Evolutionary conservation across 2,888 invertebrate genomes (phyloP).

Genomic region (Trichopoda pennipes): DNA sequence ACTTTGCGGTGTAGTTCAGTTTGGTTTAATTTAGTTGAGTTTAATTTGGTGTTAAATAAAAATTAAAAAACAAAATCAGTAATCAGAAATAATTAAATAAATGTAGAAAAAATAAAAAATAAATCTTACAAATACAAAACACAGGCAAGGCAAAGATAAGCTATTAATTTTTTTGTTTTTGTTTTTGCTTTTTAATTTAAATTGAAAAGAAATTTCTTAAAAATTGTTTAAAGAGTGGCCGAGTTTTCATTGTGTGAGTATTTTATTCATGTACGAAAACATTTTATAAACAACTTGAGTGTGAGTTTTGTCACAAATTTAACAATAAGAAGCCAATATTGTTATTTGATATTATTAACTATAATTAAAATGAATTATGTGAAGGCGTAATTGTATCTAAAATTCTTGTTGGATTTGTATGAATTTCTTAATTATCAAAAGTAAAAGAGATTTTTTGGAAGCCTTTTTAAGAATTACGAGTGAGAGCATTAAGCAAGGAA

Average conservation of each 20-base stretch:
- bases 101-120: not conserved
- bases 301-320: not conserved
- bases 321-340: not conserved
- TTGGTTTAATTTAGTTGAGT: conserved; percentile 42
- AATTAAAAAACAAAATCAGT: not conserved
- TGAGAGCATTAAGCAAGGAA: no score
- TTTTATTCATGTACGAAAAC: not conserved
- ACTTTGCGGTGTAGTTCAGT: conserved; percentile 43
- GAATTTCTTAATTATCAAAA: not conserved
- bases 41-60: conserved; percentile 54
- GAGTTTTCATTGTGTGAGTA: conserved; percentile 10
- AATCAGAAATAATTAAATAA: no score
- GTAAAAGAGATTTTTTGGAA: no score
- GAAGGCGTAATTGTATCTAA: no score
- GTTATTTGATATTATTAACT: conserved; percentile 71
- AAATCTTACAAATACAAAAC: conserved; percentile 37
- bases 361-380: conserved; percentile 41
- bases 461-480: no score
- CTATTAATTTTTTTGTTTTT: conserved; percentile 26
- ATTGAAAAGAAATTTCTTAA: conserved; percentile 60
- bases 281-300: not conserved
- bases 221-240: conserved; percentile 53
- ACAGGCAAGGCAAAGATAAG: conserved; percentile 7
- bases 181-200: conserved; percentile 35
- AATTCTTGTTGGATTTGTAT: not conserved